phyloP scores from a whole-genome alignment of 2,888 invertebrate species.

The Norana najaformis region DNA sequence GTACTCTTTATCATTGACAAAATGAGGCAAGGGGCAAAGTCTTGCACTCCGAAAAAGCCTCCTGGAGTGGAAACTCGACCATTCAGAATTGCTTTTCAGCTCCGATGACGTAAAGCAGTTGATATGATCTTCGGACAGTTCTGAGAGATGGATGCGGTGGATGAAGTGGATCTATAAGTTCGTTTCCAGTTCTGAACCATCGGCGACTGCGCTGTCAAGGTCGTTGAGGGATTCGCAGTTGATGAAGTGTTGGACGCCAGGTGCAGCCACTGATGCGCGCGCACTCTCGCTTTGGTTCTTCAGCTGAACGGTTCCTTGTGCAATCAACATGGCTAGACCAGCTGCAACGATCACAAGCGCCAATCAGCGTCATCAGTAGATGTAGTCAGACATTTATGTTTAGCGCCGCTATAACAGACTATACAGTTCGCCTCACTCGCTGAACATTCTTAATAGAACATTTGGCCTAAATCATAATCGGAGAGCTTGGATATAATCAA shows the following conservation, averaged over 20 bases:
- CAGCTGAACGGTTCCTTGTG: conserved; percentile 36
- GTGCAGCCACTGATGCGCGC: not conserved
- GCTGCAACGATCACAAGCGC: conserved; percentile 35
- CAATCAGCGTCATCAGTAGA: not conserved
- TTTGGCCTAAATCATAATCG: no score
- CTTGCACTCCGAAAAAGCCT: not conserved
- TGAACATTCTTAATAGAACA: no score
- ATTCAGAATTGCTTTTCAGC: not conserved
- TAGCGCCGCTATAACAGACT: no score
- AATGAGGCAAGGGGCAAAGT: not conserved
- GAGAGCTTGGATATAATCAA: no score
- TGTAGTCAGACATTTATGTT: no score
- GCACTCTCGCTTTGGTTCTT: not conserved
- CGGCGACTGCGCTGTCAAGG: conserved; percentile 39
- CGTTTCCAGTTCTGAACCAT: conserved; percentile 40
- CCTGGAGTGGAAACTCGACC: not conserved
- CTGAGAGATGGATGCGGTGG: not conserved
- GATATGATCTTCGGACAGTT: not conserved
- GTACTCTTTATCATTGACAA: not conserved
- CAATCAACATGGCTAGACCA: conserved; percentile 45
- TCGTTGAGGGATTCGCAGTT: conserved; percentile 36
- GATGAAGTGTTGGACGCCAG: not conserved
- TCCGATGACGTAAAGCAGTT: not conserved
- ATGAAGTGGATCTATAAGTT: conserved; percentile 33
- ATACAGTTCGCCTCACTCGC: no score